A percentile compares a stretch with the other conserved stretches of the same genome.
phyloP scores from a whole-genome alignment of 1,140 invertebrate species.

The Heliothis virescens region DNA sequence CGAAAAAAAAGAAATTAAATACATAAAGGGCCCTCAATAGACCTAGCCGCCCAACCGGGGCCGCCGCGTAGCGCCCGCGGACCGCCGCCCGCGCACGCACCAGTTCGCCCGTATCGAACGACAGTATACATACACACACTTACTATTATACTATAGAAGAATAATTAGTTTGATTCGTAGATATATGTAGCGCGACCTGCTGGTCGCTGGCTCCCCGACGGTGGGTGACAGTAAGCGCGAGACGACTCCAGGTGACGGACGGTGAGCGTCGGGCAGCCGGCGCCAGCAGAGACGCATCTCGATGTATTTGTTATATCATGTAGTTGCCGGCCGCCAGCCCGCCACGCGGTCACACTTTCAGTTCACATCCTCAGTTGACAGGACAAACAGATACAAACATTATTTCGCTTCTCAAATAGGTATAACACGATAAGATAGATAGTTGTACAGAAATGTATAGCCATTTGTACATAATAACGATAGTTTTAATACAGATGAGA shows the following conservation, averaged over 20 bases:
- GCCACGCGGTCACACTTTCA: conserved; percentile 75
- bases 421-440: conserved; percentile 79
- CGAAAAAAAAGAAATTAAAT: conserved; percentile 91
- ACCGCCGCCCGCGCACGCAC: conserved; percentile 65
- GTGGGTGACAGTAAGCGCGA: not conserved
- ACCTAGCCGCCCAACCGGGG: conserved; percentile 90
- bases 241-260: not conserved
- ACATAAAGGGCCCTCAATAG: conserved; percentile 94
- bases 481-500: conserved; percentile 84
- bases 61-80: conserved; percentile 83
- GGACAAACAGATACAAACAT: conserved; percentile 65
- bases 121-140: conserved; percentile 83
- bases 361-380: conserved; percentile 80
- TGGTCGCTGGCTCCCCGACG: conserved; percentile 56
- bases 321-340: conserved; percentile 78
- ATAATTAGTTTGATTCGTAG: conserved; percentile 86
- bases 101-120: conserved; percentile 74
- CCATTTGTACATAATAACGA: conserved; percentile 81
- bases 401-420: conserved; percentile 79
- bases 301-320: conserved; percentile 85
- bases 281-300: conserved; percentile 66
- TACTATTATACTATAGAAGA: conserved; percentile 86
- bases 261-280: conserved; percentile 51
- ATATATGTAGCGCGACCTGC: conserved; percentile 79
- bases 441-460: conserved; percentile 84